phyloP scores from a whole-genome alignment of 2,888 invertebrate genomes.

The Pasiphila rectangulata region DNA sequence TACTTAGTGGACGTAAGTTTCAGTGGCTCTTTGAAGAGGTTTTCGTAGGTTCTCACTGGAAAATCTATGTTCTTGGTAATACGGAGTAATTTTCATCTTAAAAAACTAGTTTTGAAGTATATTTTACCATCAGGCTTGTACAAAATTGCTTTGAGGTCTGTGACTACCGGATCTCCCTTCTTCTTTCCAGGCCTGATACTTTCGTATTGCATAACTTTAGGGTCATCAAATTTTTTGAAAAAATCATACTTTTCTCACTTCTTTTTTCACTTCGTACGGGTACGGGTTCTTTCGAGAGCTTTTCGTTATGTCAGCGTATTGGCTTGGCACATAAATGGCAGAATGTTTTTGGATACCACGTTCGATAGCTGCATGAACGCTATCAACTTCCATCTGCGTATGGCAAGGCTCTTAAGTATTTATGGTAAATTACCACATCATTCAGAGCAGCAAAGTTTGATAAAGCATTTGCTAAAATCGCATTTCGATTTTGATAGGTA shows the following conservation, averaged over 20 bases:
- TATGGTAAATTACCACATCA: conserved; percentile 1
- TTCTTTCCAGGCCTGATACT: not conserved
- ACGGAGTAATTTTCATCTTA: conserved; percentile 1
- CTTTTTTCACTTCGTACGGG: not conserved
- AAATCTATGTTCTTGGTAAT: not conserved
- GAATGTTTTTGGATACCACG: conserved; percentile 7
- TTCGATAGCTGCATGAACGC: conserved; percentile 17
- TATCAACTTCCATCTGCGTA: conserved; percentile 14
- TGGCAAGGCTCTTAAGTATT: conserved; percentile 8
- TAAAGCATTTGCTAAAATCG: conserved; percentile 3
- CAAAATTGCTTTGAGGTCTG: conserved; percentile 3
- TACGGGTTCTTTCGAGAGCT: not conserved
- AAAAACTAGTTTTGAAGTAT: conserved; percentile 4
- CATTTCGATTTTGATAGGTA: conserved; percentile 8
- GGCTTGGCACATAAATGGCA: conserved; percentile 5
- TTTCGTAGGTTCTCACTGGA: not conserved
- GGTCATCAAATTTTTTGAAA: not conserved
- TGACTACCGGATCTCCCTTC: not conserved
- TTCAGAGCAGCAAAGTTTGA: conserved; percentile 1
- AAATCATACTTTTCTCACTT: not conserved
- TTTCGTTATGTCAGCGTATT: not conserved
- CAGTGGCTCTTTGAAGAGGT: not conserved
- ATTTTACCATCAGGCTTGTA: conserved; percentile 4
- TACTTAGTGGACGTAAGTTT: conserved; percentile 1
- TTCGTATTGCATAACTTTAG: not conserved